These are phyloP conservation scores for Aplysina aerophoba DNA, from an alignment of 37 sponge, comb jelly and placozoan genomes.

Conservation along the genomic window DNA sequence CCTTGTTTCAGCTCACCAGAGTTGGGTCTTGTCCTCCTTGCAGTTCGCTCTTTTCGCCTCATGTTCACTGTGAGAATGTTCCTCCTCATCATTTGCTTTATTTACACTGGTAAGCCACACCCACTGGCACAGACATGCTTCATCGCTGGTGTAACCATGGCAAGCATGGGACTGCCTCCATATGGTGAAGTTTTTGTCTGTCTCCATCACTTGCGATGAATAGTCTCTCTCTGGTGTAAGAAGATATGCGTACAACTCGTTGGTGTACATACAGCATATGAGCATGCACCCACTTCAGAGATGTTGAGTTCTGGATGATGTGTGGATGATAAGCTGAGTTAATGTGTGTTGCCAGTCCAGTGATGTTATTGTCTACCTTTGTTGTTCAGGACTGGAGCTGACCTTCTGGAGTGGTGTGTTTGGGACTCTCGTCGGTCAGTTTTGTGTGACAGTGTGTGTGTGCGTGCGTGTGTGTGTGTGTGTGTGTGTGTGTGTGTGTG, in stretches of 20 bases:
- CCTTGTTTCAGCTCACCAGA: too few relatives aligned
- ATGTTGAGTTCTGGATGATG: too few relatives aligned
- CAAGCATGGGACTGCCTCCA: too few relatives aligned
- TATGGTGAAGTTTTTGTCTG: too few relatives aligned
- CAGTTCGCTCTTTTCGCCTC: slow-evolving; percentile 66
- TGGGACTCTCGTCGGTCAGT: slow-evolving; percentile 81
- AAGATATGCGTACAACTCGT: too few relatives aligned
- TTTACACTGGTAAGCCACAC: slow-evolving; percentile 81
- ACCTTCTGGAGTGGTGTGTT: slow-evolving; percentile 93
- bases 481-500: too few relatives aligned
- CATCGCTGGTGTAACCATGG: not conserved
- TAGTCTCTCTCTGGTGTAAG: too few relatives aligned
- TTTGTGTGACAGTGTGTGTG: too few relatives aligned
- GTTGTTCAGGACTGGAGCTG: slow-evolving; percentile 75
- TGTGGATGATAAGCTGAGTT: not conserved
- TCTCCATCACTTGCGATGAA: too few relatives aligned
- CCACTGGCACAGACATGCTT: not conserved
- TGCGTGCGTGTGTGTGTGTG: not conserved
- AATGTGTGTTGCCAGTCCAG: too few relatives aligned
- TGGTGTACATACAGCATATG: too few relatives aligned
- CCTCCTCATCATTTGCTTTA: slow-evolving; percentile 63
- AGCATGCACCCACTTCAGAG: too few relatives aligned
- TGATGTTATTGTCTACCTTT: not conserved
- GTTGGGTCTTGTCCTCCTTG: not conserved
- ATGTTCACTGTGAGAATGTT: slow-evolving; percentile 75